phyloP scores from a whole-genome alignment of 2,113 vertebrate genomes.

The Abramis brama region DNA sequence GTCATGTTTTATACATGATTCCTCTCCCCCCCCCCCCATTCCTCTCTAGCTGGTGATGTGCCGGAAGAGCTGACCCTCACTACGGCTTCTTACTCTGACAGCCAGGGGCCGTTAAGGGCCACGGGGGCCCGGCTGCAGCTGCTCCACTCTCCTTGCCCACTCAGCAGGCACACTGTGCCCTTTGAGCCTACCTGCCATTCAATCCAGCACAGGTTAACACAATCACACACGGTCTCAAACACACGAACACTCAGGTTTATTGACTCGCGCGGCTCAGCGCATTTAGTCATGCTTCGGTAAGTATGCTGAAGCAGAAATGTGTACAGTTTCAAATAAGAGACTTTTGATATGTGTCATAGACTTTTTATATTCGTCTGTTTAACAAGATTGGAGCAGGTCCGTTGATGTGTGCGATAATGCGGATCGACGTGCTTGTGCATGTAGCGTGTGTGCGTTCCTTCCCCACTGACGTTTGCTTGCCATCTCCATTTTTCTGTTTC shows the following conservation, averaged over 20 bases:
- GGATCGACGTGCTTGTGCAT: constrained; percentile 33
- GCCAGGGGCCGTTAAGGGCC: constrained; percentile 18
- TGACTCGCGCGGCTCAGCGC: not conserved
- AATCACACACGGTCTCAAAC: constrained; percentile 14
- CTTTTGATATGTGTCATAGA: not conserved
- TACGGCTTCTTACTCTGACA: constrained; percentile 21
- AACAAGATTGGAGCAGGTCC: constrained; percentile 19
- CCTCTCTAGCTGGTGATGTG: not conserved
- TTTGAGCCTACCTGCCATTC: constrained; percentile 47
- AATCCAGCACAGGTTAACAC: constrained; percentile 27
- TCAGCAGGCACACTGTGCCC: constrained; percentile 38
- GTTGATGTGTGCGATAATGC: constrained; percentile 23
- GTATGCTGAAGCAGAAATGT: constrained; percentile 5
- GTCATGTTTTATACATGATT: constrained; percentile 14
- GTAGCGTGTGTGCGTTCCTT: constrained; percentile 41
- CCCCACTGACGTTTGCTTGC: constrained; percentile 26
- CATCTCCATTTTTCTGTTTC: constrained; percentile 57
- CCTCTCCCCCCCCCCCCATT: not conserved
- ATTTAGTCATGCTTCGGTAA: constrained; percentile 26
- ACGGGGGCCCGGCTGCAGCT: constrained; percentile 26
- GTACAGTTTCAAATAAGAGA: not conserved
- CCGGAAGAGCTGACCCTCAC: constrained; percentile 12
- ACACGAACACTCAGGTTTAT: constrained; percentile 9
- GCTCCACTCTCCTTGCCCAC: constrained; percentile 32
- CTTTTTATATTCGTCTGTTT: constrained; percentile 13